Conservation (phyloP, 2,797 vertebrate genomes). For the Jordanella pulchra region DNA sequence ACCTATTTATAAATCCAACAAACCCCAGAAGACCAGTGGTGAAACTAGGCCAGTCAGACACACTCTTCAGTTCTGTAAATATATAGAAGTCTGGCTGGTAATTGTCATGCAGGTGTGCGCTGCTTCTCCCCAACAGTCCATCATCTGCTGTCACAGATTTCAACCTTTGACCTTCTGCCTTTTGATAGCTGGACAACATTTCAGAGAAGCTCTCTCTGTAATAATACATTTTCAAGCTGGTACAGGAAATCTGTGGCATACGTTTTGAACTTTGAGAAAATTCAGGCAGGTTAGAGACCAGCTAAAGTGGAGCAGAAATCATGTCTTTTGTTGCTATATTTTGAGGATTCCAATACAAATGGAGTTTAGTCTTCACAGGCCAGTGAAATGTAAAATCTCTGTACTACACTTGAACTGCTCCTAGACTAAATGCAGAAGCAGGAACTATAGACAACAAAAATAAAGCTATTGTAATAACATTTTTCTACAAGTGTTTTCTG, state of each 20-base stretch:
- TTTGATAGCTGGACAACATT: conserved; percentile 15
- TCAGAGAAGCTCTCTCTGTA: background rate
- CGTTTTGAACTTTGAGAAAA: background rate
- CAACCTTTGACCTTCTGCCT: conserved; percentile 22
- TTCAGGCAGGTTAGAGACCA: background rate
- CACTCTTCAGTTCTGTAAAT: background rate
- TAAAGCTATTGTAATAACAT: too few relatives aligned
- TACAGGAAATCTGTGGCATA: background rate
- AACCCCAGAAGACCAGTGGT: background rate
- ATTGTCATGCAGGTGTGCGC: conserved; percentile 28
- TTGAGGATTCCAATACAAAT: background rate
- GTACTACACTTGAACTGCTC: too few relatives aligned
- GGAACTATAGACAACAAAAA: too few relatives aligned
- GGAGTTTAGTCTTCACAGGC: background rate
- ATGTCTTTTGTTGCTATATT: background rate
- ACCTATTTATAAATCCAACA: background rate
- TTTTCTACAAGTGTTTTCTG: too few relatives aligned
- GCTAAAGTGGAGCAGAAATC: background rate
- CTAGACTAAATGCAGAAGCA: too few relatives aligned
- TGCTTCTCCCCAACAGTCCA: conserved; percentile 4
- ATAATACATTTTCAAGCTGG: background rate
- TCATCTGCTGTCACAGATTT: background rate
- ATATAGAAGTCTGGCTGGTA: background rate
- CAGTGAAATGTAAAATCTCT: too few relatives aligned
- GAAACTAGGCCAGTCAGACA: background rate